Percentiles rank a stretch among this genome's conserved stretches.
Conservation (phyloP, 2,797 vertebrate species). For the Ctenopoma kingsleyae region DNA sequence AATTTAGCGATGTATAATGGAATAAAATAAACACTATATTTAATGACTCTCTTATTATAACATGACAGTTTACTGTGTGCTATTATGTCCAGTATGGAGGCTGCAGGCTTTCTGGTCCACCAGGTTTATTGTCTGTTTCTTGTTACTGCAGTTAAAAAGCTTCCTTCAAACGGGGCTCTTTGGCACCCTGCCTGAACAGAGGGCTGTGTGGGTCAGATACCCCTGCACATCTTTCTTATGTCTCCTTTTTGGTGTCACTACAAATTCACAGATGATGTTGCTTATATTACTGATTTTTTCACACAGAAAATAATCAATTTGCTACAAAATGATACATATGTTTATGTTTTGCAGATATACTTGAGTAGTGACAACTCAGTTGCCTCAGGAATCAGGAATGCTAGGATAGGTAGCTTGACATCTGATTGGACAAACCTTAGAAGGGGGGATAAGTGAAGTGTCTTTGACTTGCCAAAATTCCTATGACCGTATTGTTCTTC, state of each 20-base stretch:
- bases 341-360: constrained; percentile 35
- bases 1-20: background rate
- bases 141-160: constrained; percentile 93
- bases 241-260: constrained; percentile 60
- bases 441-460: constrained; percentile 78
- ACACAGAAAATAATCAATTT: background rate
- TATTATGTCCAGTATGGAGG: constrained; percentile 44
- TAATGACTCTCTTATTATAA: background rate
- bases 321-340: constrained; percentile 26
- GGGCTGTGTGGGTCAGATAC: constrained; percentile 54
- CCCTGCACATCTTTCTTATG: constrained; percentile 58
- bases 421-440: constrained; percentile 65
- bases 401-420: constrained; percentile 24
- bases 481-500: constrained; percentile 83
- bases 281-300: constrained; percentile 28
- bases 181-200: constrained; percentile 74
- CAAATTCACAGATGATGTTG: constrained; percentile 39
- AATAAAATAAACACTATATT: background rate
- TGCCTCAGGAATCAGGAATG: constrained; percentile 3
- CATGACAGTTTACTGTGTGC: constrained; percentile 19
- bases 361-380: constrained; percentile 18
- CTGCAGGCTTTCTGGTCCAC: constrained; percentile 59
- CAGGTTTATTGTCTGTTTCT: constrained; percentile 93
- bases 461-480: constrained; percentile 76
- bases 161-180: constrained; percentile 78